A percentile compares a stretch with the other conserved stretches of the same genome.
Evolutionary conservation across 2,888 invertebrate species (phyloP).

Genomic region (Ecliptopera silaceata): DNA sequence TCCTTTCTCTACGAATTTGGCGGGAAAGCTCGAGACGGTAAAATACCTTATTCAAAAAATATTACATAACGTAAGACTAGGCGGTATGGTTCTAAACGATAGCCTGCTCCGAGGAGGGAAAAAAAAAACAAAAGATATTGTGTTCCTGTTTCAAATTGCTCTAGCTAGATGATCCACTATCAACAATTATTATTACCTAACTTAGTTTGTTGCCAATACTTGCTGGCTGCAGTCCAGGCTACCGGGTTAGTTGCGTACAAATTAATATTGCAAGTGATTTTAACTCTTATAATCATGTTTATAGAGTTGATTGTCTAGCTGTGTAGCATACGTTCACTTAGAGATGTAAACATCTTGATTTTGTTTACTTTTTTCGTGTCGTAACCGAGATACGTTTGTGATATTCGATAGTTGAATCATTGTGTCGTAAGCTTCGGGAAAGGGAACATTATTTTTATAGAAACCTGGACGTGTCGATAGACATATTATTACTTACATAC

Average conservation of each 20-base stretch:
- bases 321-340: constrained; percentile 13
- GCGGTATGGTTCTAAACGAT: too few species aligned
- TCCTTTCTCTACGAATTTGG: too few species aligned
- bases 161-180: constrained; percentile 12
- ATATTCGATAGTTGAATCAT: background rate
- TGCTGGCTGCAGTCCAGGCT: constrained; percentile 26
- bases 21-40: too few species aligned
- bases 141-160: constrained; percentile 4
- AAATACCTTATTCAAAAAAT: too few species aligned
- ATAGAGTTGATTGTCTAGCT: constrained; percentile 1
- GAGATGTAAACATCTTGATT: constrained; percentile 11
- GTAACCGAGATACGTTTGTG: background rate
- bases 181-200: constrained; percentile 11
- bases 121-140: too few species aligned
- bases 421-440: too few species aligned
- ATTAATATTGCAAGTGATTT: background rate
- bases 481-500: too few species aligned
- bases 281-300: background rate
- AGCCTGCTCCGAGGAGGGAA: too few species aligned
- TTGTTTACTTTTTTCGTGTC: constrained; percentile 9
- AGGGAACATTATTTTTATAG: too few species aligned
- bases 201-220: constrained; percentile 22
- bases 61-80: too few species aligned
- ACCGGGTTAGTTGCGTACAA: constrained; percentile 22
- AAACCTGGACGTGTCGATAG: too few species aligned